Evolutionary conservation across 2,113 vertebrate species (phyloP).

Genomic region (Mesocricetus auratus): DNA sequence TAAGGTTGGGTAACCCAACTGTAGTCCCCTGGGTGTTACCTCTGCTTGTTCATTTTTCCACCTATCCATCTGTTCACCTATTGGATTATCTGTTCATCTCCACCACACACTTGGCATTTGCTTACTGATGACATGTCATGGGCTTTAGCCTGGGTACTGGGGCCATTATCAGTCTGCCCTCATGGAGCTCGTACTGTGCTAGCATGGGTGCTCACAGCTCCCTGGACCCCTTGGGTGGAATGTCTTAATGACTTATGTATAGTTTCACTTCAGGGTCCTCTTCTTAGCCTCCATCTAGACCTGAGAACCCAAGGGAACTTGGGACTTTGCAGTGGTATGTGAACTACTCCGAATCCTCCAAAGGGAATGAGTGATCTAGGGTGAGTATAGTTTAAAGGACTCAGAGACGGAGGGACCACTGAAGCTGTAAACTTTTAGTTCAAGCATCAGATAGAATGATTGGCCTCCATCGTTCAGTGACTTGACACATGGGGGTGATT

Average conservation of each 20-base stretch:
- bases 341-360: neutral
- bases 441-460: neutral
- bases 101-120: neutral
- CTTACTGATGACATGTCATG: neutral
- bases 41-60: neutral
- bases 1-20: neutral
- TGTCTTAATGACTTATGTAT: neutral
- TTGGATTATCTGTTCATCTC: neutral
- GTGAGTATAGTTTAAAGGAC: neutral
- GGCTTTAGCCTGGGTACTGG: neutral
- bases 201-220: neutral
- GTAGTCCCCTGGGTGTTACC: neutral
- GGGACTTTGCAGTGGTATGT: neutral
- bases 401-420: neutral
- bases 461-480: neutral
- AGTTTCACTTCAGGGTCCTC: neutral
- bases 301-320: neutral
- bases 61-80: neutral
- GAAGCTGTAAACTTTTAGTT: neutral
- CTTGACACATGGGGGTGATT: neutral
- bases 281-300: neutral
- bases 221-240: neutral
- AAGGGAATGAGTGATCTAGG: neutral
- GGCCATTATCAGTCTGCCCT: neutral
- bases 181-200: neutral